Evolutionary conservation across 2,113 vertebrate genomes (phyloP).

Genomic region (Antennarius striatus): DNA sequence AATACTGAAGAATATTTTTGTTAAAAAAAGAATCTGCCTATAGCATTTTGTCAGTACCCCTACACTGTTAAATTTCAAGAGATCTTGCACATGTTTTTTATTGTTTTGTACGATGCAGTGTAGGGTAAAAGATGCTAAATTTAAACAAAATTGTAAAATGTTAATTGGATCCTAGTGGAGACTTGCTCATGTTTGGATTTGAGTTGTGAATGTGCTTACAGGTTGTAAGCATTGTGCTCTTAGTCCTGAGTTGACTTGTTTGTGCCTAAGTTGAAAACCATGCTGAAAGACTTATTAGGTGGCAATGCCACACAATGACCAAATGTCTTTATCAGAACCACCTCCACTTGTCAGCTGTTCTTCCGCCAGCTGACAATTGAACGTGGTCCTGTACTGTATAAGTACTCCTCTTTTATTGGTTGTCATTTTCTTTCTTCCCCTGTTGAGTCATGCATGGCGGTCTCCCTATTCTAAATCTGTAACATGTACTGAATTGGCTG

Average conservation of each 20-base stretch:
- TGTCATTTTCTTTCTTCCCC: constrained; percentile 28
- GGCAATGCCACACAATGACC: constrained; percentile 24
- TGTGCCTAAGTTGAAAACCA: constrained; percentile 62
- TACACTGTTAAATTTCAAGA: constrained; percentile 82
- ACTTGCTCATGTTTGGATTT: constrained; percentile 64
- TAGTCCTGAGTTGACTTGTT: constrained; percentile 48
- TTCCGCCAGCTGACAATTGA: constrained; percentile 70
- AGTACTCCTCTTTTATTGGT: constrained; percentile 14
- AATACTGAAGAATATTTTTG: constrained; percentile 86
- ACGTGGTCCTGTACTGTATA: constrained; percentile 18
- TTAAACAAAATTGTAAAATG: constrained; percentile 49
- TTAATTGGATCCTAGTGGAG: constrained; percentile 52
- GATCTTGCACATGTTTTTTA: constrained; percentile 81
- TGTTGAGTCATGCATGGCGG: constrained; percentile 56
- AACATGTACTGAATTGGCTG: constrained; percentile 71
- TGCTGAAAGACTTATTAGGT: constrained; percentile 32
- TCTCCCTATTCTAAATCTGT: constrained; percentile 67
- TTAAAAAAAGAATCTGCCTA: constrained; percentile 73
- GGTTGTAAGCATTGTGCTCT: constrained; percentile 21
- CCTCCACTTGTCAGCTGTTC: constrained; percentile 58
- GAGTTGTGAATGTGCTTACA: constrained; percentile 44
- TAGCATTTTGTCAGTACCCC: constrained; percentile 72
- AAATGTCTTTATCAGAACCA: constrained; percentile 27
- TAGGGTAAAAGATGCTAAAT: constrained; percentile 77
- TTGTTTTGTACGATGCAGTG: constrained; percentile 79